Base-by-base conservation (phyloP, 2,888 invertebrate species). In the Tenthredo scrophulariae region DNA sequence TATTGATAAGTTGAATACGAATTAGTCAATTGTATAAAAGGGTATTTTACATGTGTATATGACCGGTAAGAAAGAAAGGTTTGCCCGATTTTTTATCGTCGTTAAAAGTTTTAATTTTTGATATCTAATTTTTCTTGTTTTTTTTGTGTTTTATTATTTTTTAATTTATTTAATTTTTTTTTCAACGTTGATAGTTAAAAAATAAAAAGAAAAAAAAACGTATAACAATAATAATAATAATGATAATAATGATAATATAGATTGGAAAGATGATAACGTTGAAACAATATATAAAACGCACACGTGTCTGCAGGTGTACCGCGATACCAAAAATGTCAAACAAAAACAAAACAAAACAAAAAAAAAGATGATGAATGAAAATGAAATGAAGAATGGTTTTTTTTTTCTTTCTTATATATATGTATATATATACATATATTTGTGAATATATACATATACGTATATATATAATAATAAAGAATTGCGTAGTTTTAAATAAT, bases 311-410 rank as follows among this genome's bases (percentile, higher is more conserved):
- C 26, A 33, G 67, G 33, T 67, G 67, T 70, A 62, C 83, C 83
- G 83, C 83, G 83, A 83, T 83, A 67, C 83, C 65, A 83, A 83
- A 65, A 83, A 67, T n/a, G n/a, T n/a, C n/a, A 62, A 67, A 67
- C 2, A 2, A 33, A 33, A 33, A 33, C 3, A 33, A 33, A 33
- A 2, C 2, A 33, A 33, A 2, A 33, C 2, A 33, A 33, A 33
- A 33, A 83, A 67, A 62, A 33, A 67, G 33, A 33, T 9, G 2
- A 54, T n/a, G 18, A 77, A 75, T 15, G 50, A 54, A 50, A 33
- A 46, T 50, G 29, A 33, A 77, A 46, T 18, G 1, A 50, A 50
- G 5, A 18, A 54, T 77, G 77, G 18, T 77, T 77, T 77, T 50
- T 46, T 10, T 29, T 26, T 10, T 29, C n/a, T 26, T 26, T 10